phyloP scores from a whole-genome alignment of 2,113 vertebrate species.

The Zosterops pallidus region DNA sequence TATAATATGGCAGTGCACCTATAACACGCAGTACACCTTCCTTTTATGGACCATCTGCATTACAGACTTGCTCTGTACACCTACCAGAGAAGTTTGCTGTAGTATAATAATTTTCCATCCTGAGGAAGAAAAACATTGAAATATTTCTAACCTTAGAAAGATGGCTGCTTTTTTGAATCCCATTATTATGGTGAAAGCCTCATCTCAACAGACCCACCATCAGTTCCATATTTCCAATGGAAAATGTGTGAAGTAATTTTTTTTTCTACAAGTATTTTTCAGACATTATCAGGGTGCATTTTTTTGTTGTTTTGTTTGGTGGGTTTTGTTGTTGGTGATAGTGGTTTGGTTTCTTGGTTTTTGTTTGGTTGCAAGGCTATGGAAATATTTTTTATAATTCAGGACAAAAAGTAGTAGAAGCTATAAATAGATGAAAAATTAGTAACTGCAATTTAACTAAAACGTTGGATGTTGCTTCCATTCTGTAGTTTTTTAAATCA shows the following conservation, averaged over 20 bases:
- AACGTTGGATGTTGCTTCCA: background rate
- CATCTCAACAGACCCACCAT: background rate
- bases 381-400: background rate
- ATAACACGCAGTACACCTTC: no score
- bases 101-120: background rate
- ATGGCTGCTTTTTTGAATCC: background rate
- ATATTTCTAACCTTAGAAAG: background rate
- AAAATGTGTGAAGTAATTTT: background rate
- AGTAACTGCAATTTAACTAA: background rate
- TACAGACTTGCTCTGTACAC: background rate
- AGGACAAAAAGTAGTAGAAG: background rate
- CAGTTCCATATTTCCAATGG: background rate
- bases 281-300: background rate
- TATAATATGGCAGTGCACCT: background rate
- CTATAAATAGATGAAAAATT: background rate
- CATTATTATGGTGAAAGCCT: background rate
- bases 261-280: background rate
- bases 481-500: background rate
- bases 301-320: no score
- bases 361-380: background rate
- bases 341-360: no score
- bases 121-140: background rate
- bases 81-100: background rate
- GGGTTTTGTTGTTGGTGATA: no score
- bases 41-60: fast-evolving